Conservation (phyloP, 1,140 invertebrate genomes). For the Caenorhabditis inopinata region DNA sequence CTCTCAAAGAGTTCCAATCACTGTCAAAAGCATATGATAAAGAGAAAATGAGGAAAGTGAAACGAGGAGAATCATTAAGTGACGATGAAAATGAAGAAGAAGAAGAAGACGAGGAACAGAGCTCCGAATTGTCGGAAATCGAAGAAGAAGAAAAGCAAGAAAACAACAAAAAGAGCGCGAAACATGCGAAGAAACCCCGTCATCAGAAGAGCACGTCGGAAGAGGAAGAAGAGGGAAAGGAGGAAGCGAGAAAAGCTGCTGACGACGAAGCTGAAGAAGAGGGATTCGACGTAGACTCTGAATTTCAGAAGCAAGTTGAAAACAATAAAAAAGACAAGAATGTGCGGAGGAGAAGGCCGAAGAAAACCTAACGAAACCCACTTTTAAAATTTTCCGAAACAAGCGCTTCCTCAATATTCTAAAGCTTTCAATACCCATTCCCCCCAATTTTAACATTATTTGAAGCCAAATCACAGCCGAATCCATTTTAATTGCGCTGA, state of each 20-base stretch:
- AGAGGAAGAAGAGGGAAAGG: background rate
- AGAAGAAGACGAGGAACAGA: slow-evolving; percentile 14
- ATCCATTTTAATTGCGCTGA: too few relatives aligned
- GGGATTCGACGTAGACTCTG: slow-evolving; percentile 21
- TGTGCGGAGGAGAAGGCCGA: background rate
- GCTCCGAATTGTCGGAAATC: slow-evolving; percentile 5
- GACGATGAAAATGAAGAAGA: slow-evolving; percentile 32
- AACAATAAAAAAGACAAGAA: background rate
- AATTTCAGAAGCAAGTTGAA: background rate
- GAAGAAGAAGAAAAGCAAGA: slow-evolving; percentile 31
- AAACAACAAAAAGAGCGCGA: background rate
- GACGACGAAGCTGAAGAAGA: background rate
- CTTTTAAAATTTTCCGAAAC: too few relatives aligned
- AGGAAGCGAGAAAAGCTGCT: background rate
- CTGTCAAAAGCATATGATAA: slow-evolving; percentile 8
- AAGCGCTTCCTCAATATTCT: too few relatives aligned
- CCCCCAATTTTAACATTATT: too few relatives aligned
- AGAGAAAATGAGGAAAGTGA: background rate
- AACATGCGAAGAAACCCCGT: background rate
- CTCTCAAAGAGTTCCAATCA: background rate
- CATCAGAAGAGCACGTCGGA: background rate
- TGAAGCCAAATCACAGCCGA: too few relatives aligned
- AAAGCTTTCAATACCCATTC: too few relatives aligned
- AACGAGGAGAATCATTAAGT: background rate
- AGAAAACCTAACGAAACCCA: background rate